A percentile compares a stretch with the other conserved stretches of the same genome.
Conservation (phyloP, 1,140 invertebrate species). For the Caenorhabditis elegans region DNA sequence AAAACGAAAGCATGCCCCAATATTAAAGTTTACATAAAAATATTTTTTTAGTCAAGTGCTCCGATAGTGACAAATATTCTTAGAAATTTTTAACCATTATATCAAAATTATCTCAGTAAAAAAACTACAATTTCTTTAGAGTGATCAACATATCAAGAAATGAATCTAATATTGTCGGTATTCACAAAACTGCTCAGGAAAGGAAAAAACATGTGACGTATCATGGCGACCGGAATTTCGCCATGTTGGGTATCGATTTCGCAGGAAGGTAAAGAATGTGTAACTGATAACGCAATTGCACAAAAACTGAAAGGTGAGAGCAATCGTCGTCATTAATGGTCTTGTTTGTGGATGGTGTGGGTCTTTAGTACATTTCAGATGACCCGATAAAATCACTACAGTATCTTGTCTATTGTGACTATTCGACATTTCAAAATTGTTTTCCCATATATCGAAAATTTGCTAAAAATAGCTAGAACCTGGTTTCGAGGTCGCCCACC, state of each 20-base stretch:
- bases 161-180: too few species aligned
- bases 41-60: too few species aligned
- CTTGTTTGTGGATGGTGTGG: neutral
- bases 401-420: neutral
- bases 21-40: too few species aligned
- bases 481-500: too few species aligned
- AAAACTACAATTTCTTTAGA: too few species aligned
- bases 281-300: neutral
- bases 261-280: neutral
- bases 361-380: neutral
- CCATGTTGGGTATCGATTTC: neutral
- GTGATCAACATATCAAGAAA: too few species aligned
- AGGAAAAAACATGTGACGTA: neutral
- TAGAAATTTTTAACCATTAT: too few species aligned
- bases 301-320: neutral
- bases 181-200: too few species aligned
- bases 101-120: too few species aligned
- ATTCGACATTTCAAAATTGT: neutral
- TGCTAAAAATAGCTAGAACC: too few species aligned
- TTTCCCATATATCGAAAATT: neutral
- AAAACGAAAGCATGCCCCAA: too few species aligned
- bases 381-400: neutral
- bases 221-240: neutral
- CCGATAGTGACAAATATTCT: too few species aligned
- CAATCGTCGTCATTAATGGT: constrained; percentile 14